phyloP scores from a whole-genome alignment of 2,888 invertebrate genomes.

The Acanthosepion pharaonis region DNA sequence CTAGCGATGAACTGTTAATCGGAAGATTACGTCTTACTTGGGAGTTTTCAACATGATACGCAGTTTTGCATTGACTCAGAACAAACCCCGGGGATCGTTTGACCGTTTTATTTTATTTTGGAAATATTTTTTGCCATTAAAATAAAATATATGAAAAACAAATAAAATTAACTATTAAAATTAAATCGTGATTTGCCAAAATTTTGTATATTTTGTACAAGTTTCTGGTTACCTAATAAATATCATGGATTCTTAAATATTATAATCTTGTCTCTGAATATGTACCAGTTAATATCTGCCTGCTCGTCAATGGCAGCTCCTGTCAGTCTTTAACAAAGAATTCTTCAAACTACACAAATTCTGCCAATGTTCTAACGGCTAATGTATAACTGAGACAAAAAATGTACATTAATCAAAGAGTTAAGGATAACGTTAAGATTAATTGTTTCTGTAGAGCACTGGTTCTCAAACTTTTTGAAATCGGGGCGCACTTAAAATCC shows the following conservation, averaged over 20 bases:
- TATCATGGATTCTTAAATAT: not conserved
- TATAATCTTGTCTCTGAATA: not conserved
- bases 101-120: not conserved
- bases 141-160: not conserved
- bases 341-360: too few relatives aligned
- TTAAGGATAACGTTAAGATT: too few relatives aligned
- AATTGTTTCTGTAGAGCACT: too few relatives aligned
- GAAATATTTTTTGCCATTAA: not conserved
- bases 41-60: not conserved
- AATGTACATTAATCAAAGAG: too few relatives aligned
- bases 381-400: too few relatives aligned
- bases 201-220: not conserved
- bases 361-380: too few relatives aligned
- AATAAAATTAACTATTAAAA: not conserved
- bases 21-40: not conserved
- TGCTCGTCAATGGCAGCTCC: not conserved
- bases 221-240: not conserved
- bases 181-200: not conserved
- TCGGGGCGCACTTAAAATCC: too few relatives aligned
- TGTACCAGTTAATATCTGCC: not conserved
- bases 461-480: too few relatives aligned
- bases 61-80: not conserved
- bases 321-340: too few relatives aligned
- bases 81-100: not conserved
- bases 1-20: not conserved